A percentile compares a stretch with the other conserved stretches of the same genome.
phyloP scores from a whole-genome alignment of 1,140 invertebrate genomes.

The Pogonomyrmex californicus region DNA sequence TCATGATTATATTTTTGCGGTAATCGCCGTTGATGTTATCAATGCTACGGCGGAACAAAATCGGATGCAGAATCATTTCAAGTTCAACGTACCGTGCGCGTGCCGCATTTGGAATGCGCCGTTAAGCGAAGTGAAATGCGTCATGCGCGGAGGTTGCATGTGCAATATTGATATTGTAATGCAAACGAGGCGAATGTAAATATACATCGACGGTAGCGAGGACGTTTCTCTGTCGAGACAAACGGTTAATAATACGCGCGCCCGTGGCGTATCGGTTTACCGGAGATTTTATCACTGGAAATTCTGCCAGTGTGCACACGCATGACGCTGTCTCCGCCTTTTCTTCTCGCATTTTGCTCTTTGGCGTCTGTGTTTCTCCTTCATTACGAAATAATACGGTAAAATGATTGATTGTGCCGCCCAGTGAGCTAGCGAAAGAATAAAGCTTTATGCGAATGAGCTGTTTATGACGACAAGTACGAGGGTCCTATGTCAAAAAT shows the following conservation, averaged over 20 bases:
- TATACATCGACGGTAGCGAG: slow-evolving; percentile 25
- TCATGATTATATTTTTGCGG: not conserved
- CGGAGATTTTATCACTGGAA: slow-evolving; percentile 54
- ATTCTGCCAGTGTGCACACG: slow-evolving; percentile 19
- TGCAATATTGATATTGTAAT: slow-evolving; percentile 40
- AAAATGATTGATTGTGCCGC: slow-evolving; percentile 42
- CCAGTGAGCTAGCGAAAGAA: slow-evolving; percentile 48
- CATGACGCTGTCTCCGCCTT: not conserved
- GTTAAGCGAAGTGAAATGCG: slow-evolving; percentile 24
- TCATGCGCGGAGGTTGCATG: not conserved
- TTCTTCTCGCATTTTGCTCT: not conserved
- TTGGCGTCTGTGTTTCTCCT: slow-evolving; percentile 14
- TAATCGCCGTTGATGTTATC: not conserved
- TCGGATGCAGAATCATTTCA: not conserved
- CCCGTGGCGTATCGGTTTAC: slow-evolving; percentile 50
- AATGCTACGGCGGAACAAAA: not conserved
- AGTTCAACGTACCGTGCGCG: slow-evolving; percentile 14
- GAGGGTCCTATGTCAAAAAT: slow-evolving; percentile 75
- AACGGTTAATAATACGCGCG: slow-evolving; percentile 43
- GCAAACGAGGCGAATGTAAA: not conserved
- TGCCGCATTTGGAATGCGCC: slow-evolving; percentile 17
- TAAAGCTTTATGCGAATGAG: slow-evolving; percentile 61
- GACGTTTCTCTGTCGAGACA: slow-evolving; percentile 36
- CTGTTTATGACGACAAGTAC: slow-evolving; percentile 72
- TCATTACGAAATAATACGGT: slow-evolving; percentile 62